Percentiles rank a stretch among this genome's conserved stretches.
Conservation (phyloP, 1,140 invertebrate genomes). For the Odontomachus brunneus region DNA sequence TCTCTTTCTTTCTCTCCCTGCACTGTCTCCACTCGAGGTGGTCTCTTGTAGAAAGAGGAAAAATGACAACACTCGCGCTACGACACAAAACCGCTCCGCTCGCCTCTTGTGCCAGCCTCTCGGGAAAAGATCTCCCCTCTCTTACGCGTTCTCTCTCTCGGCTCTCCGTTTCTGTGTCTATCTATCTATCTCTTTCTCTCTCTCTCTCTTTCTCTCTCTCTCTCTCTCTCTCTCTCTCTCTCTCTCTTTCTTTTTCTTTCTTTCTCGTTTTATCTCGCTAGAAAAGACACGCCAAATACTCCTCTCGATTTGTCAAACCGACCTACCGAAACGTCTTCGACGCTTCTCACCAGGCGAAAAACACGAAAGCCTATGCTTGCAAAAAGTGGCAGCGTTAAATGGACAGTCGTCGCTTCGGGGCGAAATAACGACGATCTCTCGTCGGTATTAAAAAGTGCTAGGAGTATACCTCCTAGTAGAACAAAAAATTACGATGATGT, state of each 20-base stretch:
- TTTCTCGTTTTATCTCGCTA: background rate
- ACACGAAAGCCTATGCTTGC: constrained; percentile 10
- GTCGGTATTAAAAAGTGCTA: background rate
- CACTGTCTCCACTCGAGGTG: constrained; percentile 20
- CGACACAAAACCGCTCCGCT: constrained; percentile 59
- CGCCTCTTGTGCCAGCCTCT: constrained; percentile 35
- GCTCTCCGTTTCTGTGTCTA: no score
- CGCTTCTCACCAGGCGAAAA: constrained; percentile 36
- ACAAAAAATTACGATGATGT: no score
- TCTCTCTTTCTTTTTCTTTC: constrained; percentile 26
- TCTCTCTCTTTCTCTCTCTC: no score
- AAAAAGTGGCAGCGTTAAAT: constrained; percentile 24
- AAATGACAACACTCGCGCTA: constrained; percentile 54
- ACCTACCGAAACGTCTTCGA: constrained; percentile 46
- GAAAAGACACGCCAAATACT: constrained; percentile 20
- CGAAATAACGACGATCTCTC: constrained; percentile 23
- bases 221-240: no score
- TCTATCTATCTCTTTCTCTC: no score
- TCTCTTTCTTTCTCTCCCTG: constrained; percentile 48
- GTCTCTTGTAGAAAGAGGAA: constrained; percentile 55
- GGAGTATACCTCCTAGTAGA: no score
- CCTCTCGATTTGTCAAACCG: constrained; percentile 62
- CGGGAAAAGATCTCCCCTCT: constrained; percentile 42
- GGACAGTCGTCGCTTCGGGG: background rate
- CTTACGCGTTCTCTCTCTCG: background rate